phyloP scores from a whole-genome alignment of 2,888 invertebrate species.

The Drosophila bunnanda region DNA sequence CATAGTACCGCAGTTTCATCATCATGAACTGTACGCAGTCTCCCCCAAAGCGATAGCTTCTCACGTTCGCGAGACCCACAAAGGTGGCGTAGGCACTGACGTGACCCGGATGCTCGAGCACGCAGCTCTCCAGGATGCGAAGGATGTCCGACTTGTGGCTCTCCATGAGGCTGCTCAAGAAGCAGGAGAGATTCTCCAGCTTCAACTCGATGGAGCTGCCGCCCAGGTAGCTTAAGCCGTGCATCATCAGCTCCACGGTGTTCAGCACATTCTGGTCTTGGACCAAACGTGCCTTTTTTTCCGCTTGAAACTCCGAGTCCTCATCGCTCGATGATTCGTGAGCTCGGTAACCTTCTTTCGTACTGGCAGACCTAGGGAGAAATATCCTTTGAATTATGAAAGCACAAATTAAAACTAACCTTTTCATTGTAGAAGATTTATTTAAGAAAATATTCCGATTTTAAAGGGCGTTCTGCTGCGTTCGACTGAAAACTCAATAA shows the following conservation, averaged over 20 bases:
- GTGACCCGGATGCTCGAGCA: constrained; percentile 97
- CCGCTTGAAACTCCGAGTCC: not conserved
- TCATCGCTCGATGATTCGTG: not conserved
- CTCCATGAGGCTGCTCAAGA: constrained; percentile 95
- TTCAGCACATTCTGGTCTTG: not conserved
- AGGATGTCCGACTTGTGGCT: constrained; percentile 95
- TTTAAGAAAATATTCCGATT: not conserved
- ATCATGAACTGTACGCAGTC: constrained; percentile 98
- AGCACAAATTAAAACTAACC: not conserved
- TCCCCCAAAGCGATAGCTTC: constrained; percentile 98
- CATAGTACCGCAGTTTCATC: constrained; percentile 93
- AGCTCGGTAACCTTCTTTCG: not conserved
- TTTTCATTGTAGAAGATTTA: not conserved
- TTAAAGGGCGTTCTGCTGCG: not conserved
- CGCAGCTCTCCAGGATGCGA: constrained; percentile 95
- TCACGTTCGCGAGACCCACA: constrained; percentile 97
- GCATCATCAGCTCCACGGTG: constrained; percentile 10
- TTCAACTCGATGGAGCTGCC: constrained; percentile 91
- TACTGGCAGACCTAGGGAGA: too few species aligned
- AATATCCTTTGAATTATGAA: too few species aligned
- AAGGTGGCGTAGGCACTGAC: constrained; percentile 98
- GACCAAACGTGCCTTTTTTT: not conserved
- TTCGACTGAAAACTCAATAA: not conserved
- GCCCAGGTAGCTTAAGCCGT: not conserved
- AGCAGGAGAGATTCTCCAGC: constrained; percentile 96